Conservation (phyloP, 2,888 invertebrate species). For the Andrena dorsata region DNA sequence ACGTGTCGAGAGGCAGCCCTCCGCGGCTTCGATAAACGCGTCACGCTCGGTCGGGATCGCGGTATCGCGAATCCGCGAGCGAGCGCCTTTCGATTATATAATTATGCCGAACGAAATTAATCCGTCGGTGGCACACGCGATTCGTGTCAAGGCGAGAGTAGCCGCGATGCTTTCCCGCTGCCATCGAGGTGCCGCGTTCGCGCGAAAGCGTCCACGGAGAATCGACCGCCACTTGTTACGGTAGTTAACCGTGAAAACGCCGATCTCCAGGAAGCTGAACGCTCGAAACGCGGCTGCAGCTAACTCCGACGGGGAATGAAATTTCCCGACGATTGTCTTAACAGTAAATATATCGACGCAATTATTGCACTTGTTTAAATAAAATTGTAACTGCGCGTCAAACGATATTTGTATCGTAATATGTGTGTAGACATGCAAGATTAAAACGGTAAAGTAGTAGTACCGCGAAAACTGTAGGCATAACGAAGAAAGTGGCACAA, state of each 20-base stretch:
- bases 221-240: constrained; percentile 15
- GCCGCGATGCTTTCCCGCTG: constrained; percentile 59
- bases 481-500: background rate
- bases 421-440: too few species aligned
- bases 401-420: too few species aligned
- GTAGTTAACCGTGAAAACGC: constrained; percentile 12
- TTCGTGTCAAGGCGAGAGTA: constrained; percentile 80
- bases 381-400: too few species aligned
- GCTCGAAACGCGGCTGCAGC: background rate
- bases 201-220: constrained; percentile 48
- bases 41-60: constrained; percentile 46
- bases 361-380: too few species aligned
- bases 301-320: background rate
- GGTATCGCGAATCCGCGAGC: constrained; percentile 68
- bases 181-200: constrained; percentile 35
- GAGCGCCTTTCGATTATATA: constrained; percentile 76
- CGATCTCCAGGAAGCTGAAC: background rate
- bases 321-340: background rate
- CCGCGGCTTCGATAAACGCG: constrained; percentile 32
- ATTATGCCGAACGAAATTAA: constrained; percentile 80
- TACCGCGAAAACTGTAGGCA: background rate
- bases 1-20: constrained; percentile 18
- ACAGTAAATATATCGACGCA: background rate
- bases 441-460: background rate
- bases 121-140: constrained; percentile 75